phyloP scores from a whole-genome alignment of 2,888 invertebrate genomes.

The Branchellion lobata region DNA sequence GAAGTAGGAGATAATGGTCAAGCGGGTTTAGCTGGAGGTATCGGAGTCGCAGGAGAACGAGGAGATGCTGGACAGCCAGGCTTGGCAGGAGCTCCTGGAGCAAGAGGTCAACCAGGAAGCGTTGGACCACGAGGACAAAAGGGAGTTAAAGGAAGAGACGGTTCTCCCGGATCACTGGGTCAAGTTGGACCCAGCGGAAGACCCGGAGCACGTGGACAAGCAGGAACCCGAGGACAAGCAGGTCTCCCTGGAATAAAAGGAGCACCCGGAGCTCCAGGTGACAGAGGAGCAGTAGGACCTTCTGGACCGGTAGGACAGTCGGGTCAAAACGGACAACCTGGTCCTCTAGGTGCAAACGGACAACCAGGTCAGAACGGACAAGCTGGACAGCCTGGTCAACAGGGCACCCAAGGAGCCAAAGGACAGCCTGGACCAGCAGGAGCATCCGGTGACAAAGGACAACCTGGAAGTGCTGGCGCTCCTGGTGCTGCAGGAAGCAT shows the following conservation, averaged over 20 bases:
- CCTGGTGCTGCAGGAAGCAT: conserved; percentile 35
- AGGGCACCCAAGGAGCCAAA: conserved; percentile 51
- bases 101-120: neutral
- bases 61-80: neutral
- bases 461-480: conserved; percentile 40
- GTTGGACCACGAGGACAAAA: conserved; percentile 48
- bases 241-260: conserved; percentile 40
- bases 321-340: conserved; percentile 46
- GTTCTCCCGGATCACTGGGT: conserved; percentile 19
- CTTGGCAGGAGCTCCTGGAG: neutral
- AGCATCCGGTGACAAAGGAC: conserved; percentile 41
- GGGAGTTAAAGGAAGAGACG: neutral
- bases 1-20: conserved; percentile 12
- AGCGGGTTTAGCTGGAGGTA: neutral
- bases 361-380: conserved; percentile 45
- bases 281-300: conserved; percentile 40
- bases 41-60: neutral
- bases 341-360: conserved; percentile 44
- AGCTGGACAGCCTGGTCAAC: conserved; percentile 32
- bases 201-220: conserved; percentile 40
- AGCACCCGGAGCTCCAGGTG: conserved; percentile 44
- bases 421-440: conserved; percentile 50
- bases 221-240: conserved; percentile 40
- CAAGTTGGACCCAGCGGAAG: conserved; percentile 45
- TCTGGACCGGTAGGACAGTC: conserved; percentile 21